A percentile compares a stretch with the other conserved stretches of the same genome.
phyloP scores from a whole-genome alignment of 2,797 vertebrate species.

The Pelochelys cantorii region DNA sequence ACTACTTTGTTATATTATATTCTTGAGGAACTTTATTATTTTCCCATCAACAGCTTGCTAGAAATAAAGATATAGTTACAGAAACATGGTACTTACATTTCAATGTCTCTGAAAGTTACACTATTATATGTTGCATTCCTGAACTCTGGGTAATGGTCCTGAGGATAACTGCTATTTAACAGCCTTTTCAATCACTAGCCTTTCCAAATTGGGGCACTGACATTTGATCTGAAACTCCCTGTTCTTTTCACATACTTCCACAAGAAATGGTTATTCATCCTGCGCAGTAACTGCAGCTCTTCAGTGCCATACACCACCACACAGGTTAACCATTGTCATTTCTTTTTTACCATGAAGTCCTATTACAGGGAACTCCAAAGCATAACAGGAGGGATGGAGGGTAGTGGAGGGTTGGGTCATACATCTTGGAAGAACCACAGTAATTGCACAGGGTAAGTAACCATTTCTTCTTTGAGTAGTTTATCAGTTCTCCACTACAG shows the following conservation, averaged over 20 bases:
- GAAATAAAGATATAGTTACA: background rate
- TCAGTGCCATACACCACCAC: background rate
- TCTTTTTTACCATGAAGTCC: background rate
- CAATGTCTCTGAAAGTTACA: background rate
- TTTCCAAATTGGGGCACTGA: background rate
- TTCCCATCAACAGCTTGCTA: background rate
- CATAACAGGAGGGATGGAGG: background rate
- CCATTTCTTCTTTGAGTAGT: background rate
- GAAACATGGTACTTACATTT: background rate
- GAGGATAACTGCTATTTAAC: background rate
- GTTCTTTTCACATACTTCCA: background rate
- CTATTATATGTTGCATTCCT: background rate
- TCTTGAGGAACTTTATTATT: background rate
- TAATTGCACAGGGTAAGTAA: background rate
- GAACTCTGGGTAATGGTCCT: background rate
- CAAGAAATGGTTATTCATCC: background rate
- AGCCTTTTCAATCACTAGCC: background rate
- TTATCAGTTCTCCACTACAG: background rate
- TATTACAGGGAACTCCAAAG: background rate
- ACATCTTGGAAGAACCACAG: background rate
- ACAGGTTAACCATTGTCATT: background rate
- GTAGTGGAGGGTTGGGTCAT: background rate
- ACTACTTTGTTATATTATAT: background rate
- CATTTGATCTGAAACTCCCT: background rate
- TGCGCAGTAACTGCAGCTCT: background rate